Conservation (phyloP, 2,113 vertebrate species). For the Eulemur macaco region DNA sequence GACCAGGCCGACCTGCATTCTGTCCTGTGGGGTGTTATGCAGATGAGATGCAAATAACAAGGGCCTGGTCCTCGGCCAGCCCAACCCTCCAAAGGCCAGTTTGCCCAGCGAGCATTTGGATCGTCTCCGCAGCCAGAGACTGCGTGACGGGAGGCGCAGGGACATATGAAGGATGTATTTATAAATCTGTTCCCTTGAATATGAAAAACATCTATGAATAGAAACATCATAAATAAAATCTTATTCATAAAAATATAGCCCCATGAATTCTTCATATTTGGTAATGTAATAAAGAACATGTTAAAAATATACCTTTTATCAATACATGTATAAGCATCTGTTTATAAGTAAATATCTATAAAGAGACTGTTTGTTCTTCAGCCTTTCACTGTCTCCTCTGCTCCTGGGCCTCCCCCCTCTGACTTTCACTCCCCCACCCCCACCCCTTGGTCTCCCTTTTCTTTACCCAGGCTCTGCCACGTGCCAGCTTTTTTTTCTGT, state of each 20-base stretch:
- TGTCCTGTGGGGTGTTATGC: neutral
- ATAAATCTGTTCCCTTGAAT: constrained; percentile 60
- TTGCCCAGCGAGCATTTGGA: neutral
- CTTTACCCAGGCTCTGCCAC: neutral
- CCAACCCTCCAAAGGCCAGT: neutral
- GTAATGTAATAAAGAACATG: neutral
- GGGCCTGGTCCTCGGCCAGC: neutral
- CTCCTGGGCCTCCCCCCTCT: neutral
- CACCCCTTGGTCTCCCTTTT: neutral
- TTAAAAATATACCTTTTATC: neutral
- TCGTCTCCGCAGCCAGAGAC: constrained; percentile 13
- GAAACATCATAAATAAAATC: constrained; percentile 67
- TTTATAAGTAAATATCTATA: neutral
- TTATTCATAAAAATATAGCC: constrained; percentile 55
- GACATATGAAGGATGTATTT: constrained; percentile 54
- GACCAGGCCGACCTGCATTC: neutral
- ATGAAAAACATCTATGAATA: constrained; percentile 68
- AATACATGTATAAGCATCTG: neutral
- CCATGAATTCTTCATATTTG: constrained; percentile 57
- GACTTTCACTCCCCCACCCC: too few relatives aligned
- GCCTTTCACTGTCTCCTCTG: neutral
- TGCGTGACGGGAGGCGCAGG: neutral
- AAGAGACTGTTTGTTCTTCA: neutral
- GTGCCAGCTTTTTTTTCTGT: neutral
- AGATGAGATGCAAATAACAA: neutral